Evolutionary conservation across 2,888 invertebrate genomes (phyloP), one percentile per base, ranked within the genome.

Genomic region (Phyto melanocephala): DNA sequence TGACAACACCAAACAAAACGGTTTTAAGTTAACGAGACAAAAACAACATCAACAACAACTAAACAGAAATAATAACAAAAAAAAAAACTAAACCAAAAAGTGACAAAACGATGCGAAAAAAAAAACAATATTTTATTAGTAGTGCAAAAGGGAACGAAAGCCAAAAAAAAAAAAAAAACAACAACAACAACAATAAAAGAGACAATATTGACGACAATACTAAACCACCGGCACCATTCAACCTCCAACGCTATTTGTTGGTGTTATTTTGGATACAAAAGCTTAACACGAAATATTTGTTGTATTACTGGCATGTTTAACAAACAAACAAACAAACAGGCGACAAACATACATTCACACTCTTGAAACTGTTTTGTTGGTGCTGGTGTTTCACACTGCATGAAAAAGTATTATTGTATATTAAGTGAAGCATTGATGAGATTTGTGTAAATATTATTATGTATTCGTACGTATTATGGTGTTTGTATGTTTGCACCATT

Each of bases 1-100:
- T 71, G 75, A 80, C 82, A 84, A 74, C 68, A 47, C 52, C 15
- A 35, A 72, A 80, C 80, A 84, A 80, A 72, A 72, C 77, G 76
- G 78, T 78, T 74, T 78, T 74, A 71, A 60, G 78, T 77, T 75
- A 80, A 81, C 67, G 62, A 79, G 76, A 72, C 50, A 62, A 45
- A 68, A 79, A 52, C 78, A 54, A 20, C 52, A 28, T 8, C 67
- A 67, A 65, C 40, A 54, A 24, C 22, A 70, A 56, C 15, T 54
- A 22, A 40, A 54, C 11, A 54, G 40, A 40, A 45, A 35, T 6
- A 63, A 40, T 17, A 63, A 54, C 8, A 50, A 62, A 17, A 24
- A 20, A 33, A 60, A 42, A 40, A 42, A 63, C 28, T 22, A 22
- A 62, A 74, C 60, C 50, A 74, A 68, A 74, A 65, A 65, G 67